These are phyloP conservation scores for Zosterops hypoxanthus DNA, from an alignment of 2,113 vertebrate genomes.

Conservation along the genomic window DNA sequence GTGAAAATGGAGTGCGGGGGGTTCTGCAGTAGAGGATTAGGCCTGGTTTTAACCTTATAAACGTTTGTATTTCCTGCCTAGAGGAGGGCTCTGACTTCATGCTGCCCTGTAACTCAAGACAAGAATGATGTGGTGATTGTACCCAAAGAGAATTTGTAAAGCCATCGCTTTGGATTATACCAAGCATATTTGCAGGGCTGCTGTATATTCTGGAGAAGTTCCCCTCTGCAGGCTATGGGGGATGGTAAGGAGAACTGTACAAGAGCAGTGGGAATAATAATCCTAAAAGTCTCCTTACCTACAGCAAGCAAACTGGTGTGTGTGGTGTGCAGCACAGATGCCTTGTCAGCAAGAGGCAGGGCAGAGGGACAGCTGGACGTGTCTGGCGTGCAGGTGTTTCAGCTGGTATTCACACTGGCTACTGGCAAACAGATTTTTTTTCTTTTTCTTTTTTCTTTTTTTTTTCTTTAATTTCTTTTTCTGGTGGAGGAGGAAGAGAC, in stretches of 20 bases:
- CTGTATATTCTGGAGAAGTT: background rate
- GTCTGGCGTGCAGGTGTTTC: conserved; percentile 77
- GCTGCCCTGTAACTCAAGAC: background rate
- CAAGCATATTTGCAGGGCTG: background rate
- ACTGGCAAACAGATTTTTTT: conserved; percentile 61
- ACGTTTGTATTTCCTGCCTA: conserved; percentile 21
- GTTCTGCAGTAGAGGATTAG: background rate
- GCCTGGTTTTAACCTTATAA: background rate
- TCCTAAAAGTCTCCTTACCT: conserved; percentile 45
- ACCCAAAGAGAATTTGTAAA: background rate
- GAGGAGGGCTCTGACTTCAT: background rate
- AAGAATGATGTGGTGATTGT: background rate
- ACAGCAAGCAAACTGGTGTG: conserved; percentile 35
- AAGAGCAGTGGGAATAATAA: conserved; percentile 45
- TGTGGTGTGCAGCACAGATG: conserved; percentile 50
- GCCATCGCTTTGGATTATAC: background rate
- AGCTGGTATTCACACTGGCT: conserved; percentile 71
- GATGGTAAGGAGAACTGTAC: conserved; percentile 15
- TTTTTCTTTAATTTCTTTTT: background rate
- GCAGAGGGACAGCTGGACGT: conserved; percentile 49
- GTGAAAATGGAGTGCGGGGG: background rate
- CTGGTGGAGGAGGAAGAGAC: conserved; percentile 57
- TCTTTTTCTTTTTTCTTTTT: background rate
- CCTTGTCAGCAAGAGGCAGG: conserved; percentile 26
- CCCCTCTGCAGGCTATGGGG: background rate